Base-by-base conservation (phyloP, 2,113 vertebrate species). In the Stegostoma tigrinum region DNA sequence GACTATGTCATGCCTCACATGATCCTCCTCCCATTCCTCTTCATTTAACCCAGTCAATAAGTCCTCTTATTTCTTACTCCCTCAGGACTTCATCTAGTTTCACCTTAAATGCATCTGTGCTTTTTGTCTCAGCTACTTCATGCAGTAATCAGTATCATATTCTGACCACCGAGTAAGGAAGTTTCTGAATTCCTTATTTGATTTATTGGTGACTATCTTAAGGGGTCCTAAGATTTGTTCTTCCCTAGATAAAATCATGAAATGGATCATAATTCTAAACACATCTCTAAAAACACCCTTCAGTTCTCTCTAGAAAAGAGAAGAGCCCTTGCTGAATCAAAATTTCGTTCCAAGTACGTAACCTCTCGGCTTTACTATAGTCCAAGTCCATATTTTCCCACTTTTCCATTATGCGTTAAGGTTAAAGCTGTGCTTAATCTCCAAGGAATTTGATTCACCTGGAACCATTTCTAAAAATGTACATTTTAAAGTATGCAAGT, bases 391-490 rank as follows among this genome's bases (percentile, higher is more conserved):
- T 68, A n/a, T 67, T 21, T 52, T 21, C 96, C 23, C 80, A 95
- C 96, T 91, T 75, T 8, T 96, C 93, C 78, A 75, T 96, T 95
- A 1, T 66, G 38, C 66, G 95, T 96, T 96, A 96, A 42, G 94
- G 85, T 96, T 95, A 97, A 96, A 96, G 96, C 96, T 97, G 0
- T 96, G 95, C 96, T 96, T 97, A 96, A 97, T 96, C 95, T 97
- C 96, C 96, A 80, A 96, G 0, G 96, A 96, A 95, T 96, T 96
- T 96, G 96, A 96, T 97, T 96, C 96, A 96, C 96, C 30, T 97
- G 83, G 87, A 34, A 34, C 52, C 15, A 75, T 21, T 68, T 2
- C 67, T 23, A 68, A 68, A 86, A 86, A 48, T 23, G 3, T 38
- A 45, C 0, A 90, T 61, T 61, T 2, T 55, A 64, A 91, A 91